These are phyloP conservation scores for Rhadinocentrus ornatus DNA, from an alignment of 2,797 vertebrate genomes.

Conservation along the genomic window DNA sequence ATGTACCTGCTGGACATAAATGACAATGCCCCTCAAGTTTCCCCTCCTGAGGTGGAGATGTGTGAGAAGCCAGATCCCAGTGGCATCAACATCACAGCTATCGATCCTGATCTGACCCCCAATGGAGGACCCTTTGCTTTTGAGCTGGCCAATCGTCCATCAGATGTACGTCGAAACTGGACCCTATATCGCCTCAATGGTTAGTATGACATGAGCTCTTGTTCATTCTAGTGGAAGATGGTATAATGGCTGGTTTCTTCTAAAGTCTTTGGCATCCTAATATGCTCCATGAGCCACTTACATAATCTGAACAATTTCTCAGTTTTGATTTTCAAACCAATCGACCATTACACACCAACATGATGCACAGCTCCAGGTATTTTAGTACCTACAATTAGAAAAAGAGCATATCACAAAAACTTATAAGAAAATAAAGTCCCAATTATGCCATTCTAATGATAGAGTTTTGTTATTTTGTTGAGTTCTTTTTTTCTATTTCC, in stretches of 20 bases:
- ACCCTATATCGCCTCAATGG: constrained; percentile 91
- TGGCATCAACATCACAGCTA: constrained; percentile 94
- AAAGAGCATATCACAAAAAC: too few species aligned
- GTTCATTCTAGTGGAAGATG: not conserved
- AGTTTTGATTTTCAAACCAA: too few species aligned
- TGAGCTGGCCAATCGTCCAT: constrained; percentile 88
- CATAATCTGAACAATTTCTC: too few species aligned
- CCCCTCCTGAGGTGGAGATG: constrained; percentile 93
- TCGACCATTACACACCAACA: too few species aligned
- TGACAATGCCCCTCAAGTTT: constrained; percentile 94
- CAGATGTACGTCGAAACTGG: constrained; percentile 92
- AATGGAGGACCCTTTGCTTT: constrained; percentile 95
- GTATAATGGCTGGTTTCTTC: not conserved
- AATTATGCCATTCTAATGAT: too few species aligned
- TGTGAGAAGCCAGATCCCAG: constrained; percentile 92
- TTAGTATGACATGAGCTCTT: constrained; percentile 31
- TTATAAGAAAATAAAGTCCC: too few species aligned
- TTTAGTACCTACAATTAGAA: too few species aligned
- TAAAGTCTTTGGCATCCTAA: not conserved
- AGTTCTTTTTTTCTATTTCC: too few species aligned
- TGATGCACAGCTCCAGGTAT: too few species aligned
- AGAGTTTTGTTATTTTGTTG: too few species aligned
- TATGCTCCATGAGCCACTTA: too few species aligned
- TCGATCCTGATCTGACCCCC: constrained; percentile 91
- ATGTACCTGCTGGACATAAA: constrained; percentile 95